Evolutionary conservation across 2,888 invertebrate species (phyloP).

Genomic region (Phengaris arion): DNA sequence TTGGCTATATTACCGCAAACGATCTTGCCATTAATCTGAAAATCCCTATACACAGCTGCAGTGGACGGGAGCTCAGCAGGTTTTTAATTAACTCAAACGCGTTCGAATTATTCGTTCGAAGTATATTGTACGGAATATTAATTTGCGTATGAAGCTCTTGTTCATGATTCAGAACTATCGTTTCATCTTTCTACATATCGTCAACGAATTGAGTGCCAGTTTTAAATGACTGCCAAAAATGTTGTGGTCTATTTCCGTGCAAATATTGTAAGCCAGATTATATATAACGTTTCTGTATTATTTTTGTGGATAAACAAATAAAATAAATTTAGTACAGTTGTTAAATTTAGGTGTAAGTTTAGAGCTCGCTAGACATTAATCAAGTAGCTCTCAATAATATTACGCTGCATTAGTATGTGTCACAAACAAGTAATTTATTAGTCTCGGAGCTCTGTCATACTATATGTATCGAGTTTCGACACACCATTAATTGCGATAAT

Average conservation of each 20-base stretch:
- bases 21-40: conserved; percentile 9
- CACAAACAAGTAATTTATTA: conserved; percentile 23
- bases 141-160: not conserved
- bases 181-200: conserved; percentile 1
- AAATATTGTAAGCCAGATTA: not conserved
- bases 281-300: not conserved
- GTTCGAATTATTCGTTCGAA: not conserved
- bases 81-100: conserved; percentile 20
- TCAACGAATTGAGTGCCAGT: not conserved
- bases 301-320: not conserved
- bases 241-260: not conserved
- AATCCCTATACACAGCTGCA: conserved; percentile 5
- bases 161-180: conserved; percentile 9
- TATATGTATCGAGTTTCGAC: conserved; percentile 13
- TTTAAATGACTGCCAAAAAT: not conserved
- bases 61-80: conserved; percentile 1
- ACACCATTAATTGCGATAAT: conserved; percentile 6
- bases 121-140: conserved; percentile 13
- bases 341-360: not conserved
- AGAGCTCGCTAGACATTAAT: conserved; percentile 1
- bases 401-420: not conserved
- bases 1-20: not conserved
- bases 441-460: not conserved
- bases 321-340: not conserved
- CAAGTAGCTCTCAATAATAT: conserved; percentile 9